These are phyloP conservation scores for Pollenia labialis DNA, from an alignment of 2,888 invertebrate species.

Conservation along the genomic window DNA sequence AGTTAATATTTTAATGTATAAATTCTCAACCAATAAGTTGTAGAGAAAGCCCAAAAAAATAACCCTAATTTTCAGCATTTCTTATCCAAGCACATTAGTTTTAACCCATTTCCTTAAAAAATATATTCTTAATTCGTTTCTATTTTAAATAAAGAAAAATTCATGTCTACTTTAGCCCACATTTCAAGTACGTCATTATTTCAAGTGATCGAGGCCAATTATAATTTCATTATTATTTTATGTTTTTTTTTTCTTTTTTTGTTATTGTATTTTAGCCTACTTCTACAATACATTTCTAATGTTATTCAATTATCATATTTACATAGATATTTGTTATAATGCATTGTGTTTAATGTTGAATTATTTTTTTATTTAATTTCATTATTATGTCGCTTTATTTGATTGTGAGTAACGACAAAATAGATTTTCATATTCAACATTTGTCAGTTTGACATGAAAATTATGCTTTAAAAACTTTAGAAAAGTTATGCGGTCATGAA, in stretches of 20 bases:
- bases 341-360: background rate
- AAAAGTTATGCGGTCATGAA: slow-evolving; percentile 71
- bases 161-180: slow-evolving; percentile 3
- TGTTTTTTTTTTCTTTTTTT: background rate
- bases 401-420: slow-evolving; percentile 32
- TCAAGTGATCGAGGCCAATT: slow-evolving; percentile 22
- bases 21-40: no score
- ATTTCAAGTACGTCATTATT: slow-evolving; percentile 6
- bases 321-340: slow-evolving; percentile 11
- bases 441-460: slow-evolving; percentile 71
- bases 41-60: no score
- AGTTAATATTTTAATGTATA: no score
- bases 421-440: slow-evolving; percentile 61
- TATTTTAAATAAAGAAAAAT: no score
- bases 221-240: slow-evolving; percentile 9
- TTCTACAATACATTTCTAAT: slow-evolving; percentile 25
- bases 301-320: slow-evolving; percentile 28
- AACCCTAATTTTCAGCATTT: no score
- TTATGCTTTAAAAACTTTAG: slow-evolving; percentile 59
- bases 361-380: slow-evolving; percentile 31
- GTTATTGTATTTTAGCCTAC: slow-evolving; percentile 7
- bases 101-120: no score
- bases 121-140: no score
- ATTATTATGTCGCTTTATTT: slow-evolving; percentile 41
- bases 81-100: no score